These are phyloP conservation scores for Gymnocheta viridis DNA, from an alignment of 2,888 invertebrate species.

Conservation along the genomic window DNA sequence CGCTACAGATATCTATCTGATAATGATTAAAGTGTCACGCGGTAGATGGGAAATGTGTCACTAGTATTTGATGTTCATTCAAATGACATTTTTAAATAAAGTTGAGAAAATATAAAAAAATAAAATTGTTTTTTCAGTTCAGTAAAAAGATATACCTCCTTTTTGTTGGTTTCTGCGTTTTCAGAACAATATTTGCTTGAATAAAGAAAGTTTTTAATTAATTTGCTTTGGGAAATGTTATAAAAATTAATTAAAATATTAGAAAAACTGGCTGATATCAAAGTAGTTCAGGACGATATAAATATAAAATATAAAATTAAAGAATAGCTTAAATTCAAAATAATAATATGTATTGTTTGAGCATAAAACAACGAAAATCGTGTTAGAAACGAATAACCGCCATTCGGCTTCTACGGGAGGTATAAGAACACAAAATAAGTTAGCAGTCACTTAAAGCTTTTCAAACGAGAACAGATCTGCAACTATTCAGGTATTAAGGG, in stretches of 20 bases:
- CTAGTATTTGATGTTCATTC: slow-evolving; percentile 47
- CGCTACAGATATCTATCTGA: neutral
- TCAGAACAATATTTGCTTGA: no score
- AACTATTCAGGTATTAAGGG: no score
- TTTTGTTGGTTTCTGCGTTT: neutral
- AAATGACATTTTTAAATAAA: slow-evolving; percentile 36
- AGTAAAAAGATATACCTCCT: no score
- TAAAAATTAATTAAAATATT: neutral
- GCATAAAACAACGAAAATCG: no score
- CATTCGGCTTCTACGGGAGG: no score
- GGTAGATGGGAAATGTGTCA: slow-evolving; percentile 52
- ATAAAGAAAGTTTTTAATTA: neutral
- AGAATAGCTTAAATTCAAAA: no score
- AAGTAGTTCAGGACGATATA: neutral
- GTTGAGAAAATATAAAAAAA: neutral
- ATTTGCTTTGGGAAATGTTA: neutral
- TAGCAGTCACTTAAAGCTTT: no score
- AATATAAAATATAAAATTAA: no score
- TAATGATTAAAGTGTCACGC: slow-evolving; percentile 36
- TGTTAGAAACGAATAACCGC: no score
- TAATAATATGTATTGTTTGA: no score
- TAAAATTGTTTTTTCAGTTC: neutral
- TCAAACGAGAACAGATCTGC: no score
- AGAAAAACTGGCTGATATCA: neutral
- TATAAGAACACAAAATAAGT: no score